phyloP scores from a whole-genome alignment of 2,797 vertebrate species.

The Tapera naevia region DNA sequence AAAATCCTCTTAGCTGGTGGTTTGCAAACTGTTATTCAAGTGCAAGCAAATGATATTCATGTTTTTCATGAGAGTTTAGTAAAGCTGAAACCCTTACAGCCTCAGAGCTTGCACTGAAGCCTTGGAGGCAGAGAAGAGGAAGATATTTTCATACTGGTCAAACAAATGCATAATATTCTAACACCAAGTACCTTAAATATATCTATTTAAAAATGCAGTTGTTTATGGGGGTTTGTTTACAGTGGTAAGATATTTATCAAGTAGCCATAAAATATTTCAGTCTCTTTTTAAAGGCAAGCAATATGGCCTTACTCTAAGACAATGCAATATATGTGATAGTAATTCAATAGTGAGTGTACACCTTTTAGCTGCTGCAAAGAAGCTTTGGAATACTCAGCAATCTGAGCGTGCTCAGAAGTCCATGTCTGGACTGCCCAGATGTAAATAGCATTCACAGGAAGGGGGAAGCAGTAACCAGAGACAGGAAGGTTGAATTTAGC shows the following conservation, averaged over 20 bases:
- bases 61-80: not conserved
- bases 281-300: not conserved
- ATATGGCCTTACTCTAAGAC: not conserved
- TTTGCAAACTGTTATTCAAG: not conserved
- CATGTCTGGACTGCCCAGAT: not conserved
- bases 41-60: not conserved
- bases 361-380: not conserved
- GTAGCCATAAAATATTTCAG: not conserved
- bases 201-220: not conserved
- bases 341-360: not conserved
- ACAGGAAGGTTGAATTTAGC: slow-evolving; percentile 65
- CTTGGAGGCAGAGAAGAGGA: not conserved
- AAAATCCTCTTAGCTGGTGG: not conserved
- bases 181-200: not conserved
- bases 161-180: not conserved
- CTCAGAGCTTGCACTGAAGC: not conserved
- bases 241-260: not conserved
- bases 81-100: not conserved
- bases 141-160: not conserved
- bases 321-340: not conserved
- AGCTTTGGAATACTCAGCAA: not conserved
- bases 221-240: not conserved
- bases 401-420: not conserved
- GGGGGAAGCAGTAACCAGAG: slow-evolving; percentile 9
- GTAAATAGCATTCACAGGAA: slow-evolving; percentile 45